Evolutionary conservation across 2,888 invertebrate genomes (phyloP), one percentile per base, ranked within the genome.

Genomic region (Philopedon plagiatum): DNA sequence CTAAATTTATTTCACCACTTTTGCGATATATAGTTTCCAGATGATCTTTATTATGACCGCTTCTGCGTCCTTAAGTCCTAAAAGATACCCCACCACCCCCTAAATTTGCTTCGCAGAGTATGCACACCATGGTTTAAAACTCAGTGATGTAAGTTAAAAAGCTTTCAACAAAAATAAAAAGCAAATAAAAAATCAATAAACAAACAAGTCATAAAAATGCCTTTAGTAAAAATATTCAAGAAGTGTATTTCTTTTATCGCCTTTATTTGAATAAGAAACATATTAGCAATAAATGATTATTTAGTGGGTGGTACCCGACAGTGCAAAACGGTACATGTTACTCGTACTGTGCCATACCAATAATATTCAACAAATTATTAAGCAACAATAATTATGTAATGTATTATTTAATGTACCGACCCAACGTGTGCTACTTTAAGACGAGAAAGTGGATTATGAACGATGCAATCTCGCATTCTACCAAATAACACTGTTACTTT

Each of bases 381-480:
- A 21, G 29, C 44, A 61, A 32, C 32, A 49, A 23, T 44, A 51
- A 19, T 67, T 67, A 49, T 73, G 69, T 66, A 77, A 78, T 41
- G 54, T 58, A 69, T 76, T 76, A 76, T 75, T 60, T 71, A 76
- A 77, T 75, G 61, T 54, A 60, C 54, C 62, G 77, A 76, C 76
- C 74, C 72, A 75, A 62, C 23, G 56, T 74, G 77, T 65, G 76
- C 78, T 69, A 78, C 78, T 77, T 78, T 66, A 49, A 41, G 51
- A 64, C 69, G 75, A 75, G 75, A 75, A 75, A 75, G 75, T 75
- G 71, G 58, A 65, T 63, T 57, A 39, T 19, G 56, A 23, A 26
- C 60, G 26, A 32, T 46, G 49, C 46, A 58, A 49, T 57, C 63
- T 63, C 29, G 51, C 51, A 54, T 54, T 54, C 29, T 54, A 60